A percentile compares a stretch with the other conserved stretches of the same genome.
Conservation (phyloP, 2,888 invertebrate species). For the Stenodera caucasica region DNA sequence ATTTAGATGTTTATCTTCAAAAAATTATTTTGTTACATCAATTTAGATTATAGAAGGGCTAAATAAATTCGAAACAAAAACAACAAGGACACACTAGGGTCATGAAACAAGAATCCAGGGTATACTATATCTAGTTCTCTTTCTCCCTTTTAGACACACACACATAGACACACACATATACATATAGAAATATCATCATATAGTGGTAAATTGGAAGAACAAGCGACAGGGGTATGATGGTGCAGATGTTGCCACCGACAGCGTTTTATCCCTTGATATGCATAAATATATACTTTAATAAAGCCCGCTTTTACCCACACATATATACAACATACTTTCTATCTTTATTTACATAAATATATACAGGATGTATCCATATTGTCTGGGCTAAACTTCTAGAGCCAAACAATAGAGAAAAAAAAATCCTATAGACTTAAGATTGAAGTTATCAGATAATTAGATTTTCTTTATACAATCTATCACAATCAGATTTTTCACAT, state of each 20-base stretch:
- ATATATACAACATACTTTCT: too few relatives aligned
- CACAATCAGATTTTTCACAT: too few relatives aligned
- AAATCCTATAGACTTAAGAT: too few relatives aligned
- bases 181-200: conserved; percentile 11
- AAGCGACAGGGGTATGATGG: conserved; percentile 13
- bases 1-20: conserved; percentile 8
- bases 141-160: background rate
- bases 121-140: background rate
- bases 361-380: too few relatives aligned
- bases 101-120: conserved; percentile 1
- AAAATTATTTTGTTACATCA: background rate
- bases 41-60: background rate
- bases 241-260: conserved; percentile 32
- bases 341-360: too few relatives aligned
- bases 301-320: conserved; percentile 24
- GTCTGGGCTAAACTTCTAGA: too few relatives aligned
- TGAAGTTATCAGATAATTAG: too few relatives aligned
- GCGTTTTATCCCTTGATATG: conserved; percentile 31
- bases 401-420: too few relatives aligned
- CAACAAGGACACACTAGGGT: background rate
- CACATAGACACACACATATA: background rate
- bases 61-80: background rate
- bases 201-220: conserved; percentile 22
- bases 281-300: conserved; percentile 32
- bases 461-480: too few relatives aligned